These are phyloP conservation scores for Diogma glabrata DNA, from an alignment of 2,888 invertebrate species.

Conservation along the genomic window DNA sequence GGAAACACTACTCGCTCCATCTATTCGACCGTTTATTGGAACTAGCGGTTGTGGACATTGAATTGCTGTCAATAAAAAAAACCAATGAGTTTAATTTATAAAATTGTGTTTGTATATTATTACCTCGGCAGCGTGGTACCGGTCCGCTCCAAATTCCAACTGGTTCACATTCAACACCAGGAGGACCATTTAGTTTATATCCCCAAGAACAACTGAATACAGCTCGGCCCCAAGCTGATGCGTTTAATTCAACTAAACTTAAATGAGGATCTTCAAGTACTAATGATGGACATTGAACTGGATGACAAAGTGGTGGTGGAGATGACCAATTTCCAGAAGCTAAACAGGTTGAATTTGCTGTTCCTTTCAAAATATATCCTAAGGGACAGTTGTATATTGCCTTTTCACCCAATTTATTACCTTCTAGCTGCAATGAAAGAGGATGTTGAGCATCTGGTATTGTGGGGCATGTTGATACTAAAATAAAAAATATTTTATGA, in stretches of 20 bases:
- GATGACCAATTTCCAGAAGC: conserved; percentile 72
- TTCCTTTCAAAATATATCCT: conserved; percentile 68
- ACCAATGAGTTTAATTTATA: background rate
- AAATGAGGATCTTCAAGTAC: conserved; percentile 58
- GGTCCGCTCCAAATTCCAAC: conserved; percentile 71
- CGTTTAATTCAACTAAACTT: conserved; percentile 65
- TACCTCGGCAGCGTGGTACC: conserved; percentile 65
- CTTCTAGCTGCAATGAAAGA: conserved; percentile 61
- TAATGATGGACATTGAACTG: conserved; percentile 65
- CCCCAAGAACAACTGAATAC: conserved; percentile 79
- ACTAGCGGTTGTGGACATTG: conserved; percentile 65
- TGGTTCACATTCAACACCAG: conserved; percentile 66
- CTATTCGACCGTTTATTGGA: conserved; percentile 56
- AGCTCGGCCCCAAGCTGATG: conserved; percentile 67
- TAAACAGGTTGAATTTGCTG: conserved; percentile 67
- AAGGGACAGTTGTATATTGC: conserved; percentile 54
- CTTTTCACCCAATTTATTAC: conserved; percentile 63
- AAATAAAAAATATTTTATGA: conserved; percentile 11
- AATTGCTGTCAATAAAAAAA: conserved; percentile 47
- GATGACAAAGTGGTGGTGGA: conserved; percentile 58
- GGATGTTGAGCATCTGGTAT: conserved; percentile 48
- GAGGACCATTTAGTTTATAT: conserved; percentile 61
- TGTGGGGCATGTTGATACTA: conserved; percentile 53
- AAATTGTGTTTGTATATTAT: conserved; percentile 18
- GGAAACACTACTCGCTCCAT: conserved; percentile 32